Evolutionary conservation across 2,113 vertebrate species (phyloP), one percentile per base, ranked within the genome.

Genomic region (Athene cunicularia): DNA sequence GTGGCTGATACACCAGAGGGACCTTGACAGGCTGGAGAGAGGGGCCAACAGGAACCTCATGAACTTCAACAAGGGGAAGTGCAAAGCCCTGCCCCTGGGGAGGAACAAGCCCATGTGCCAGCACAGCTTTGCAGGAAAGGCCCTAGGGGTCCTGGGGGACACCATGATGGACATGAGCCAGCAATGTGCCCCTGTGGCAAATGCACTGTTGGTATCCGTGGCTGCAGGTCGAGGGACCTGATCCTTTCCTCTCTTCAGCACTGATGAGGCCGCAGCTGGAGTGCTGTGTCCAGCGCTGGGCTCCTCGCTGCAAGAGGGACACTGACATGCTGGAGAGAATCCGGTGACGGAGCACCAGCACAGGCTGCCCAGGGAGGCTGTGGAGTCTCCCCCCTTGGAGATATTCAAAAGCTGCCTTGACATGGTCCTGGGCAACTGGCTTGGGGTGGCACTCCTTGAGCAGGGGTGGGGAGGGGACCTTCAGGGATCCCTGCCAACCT

Each of bases 171-270:
- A 68, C 26, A 16, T 0, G 3, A 80, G 11, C 19, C 45, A 39
- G 16, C 33, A n/a, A 3, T 0, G 2, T 32, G 10, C n/a, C 68
- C 30, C 7, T 16, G 14, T 9, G 26, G n/a, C 53, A 80, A 55
- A 55, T 6, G 35, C 47, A 32, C 30, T 32, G 24, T 20, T 0
- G 1, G 37, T 19, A 41, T 27, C 28, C 45, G 16, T 30, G 63
- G 45, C 45, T 37, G 21, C 47, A 67, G 37, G 37, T 9, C 0
- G 1, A 74, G 24, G 45, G 60, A 86, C 11, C 24, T 22, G 21
- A 68, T 55, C 24, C 52, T 59, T 91, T 53, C 39, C 39, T 81
- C 32, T 49, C 0, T 22, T 74, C 47, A 74, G 41, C n/a, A 32
- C 16, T 14, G 28, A 15, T 14, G 26, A 77, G 24, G 28, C 19